Evolutionary conservation across 2,113 vertebrate genomes (phyloP).

Genomic region (Nannobrachium achirus): DNA sequence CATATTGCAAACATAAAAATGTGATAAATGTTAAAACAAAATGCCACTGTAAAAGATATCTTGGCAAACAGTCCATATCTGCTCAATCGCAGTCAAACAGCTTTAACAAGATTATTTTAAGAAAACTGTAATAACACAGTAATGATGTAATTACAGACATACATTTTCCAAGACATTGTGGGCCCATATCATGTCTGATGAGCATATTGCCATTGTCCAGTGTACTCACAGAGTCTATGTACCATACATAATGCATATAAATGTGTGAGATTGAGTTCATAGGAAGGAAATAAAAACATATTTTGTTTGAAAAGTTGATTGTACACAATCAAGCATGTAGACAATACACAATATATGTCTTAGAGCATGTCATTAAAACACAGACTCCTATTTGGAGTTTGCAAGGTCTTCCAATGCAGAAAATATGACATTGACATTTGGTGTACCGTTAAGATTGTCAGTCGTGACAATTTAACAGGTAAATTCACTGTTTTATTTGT

Average conservation of each 20-base stretch:
- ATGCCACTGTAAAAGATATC: conserved; percentile 9
- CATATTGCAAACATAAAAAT: conserved; percentile 28
- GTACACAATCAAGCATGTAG: conserved; percentile 47
- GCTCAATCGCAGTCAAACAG: neutral
- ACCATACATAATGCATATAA: conserved; percentile 54
- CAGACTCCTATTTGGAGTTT: conserved; percentile 27
- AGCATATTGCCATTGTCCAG: conserved; percentile 65
- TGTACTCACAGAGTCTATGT: conserved; percentile 73
- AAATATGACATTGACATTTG: conserved; percentile 36
- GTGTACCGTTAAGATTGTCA: conserved; percentile 25
- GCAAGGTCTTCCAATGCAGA: conserved; percentile 22
- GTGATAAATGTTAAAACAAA: conserved; percentile 26
- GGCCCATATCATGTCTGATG: conserved; percentile 27
- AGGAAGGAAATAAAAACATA: conserved; percentile 21
- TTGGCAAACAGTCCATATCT: neutral
- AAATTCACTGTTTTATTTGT: conserved; percentile 39
- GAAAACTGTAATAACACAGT: conserved; percentile 12
- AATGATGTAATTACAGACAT: conserved; percentile 28
- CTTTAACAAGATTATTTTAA: neutral
- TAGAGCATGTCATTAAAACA: conserved; percentile 36
- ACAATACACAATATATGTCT: conserved; percentile 41
- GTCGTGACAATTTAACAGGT: conserved; percentile 30
- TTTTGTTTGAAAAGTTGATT: conserved; percentile 31
- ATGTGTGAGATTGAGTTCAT: conserved; percentile 47
- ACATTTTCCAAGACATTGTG: conserved; percentile 5